Base-by-base conservation (phyloP, 2,113 vertebrate genomes). In the Eurystomus gularis region DNA sequence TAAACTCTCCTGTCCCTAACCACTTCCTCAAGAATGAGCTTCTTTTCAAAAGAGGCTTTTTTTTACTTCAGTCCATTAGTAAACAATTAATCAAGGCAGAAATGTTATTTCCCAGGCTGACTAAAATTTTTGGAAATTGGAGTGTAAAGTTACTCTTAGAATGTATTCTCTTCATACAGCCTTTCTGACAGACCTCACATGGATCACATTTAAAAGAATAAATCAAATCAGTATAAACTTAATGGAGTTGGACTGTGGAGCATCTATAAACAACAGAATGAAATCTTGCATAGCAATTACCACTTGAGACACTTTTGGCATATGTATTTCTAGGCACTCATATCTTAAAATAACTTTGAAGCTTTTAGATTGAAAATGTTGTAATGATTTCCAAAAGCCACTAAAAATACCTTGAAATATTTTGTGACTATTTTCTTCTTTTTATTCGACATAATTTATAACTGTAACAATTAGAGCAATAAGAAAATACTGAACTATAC, bases 381-480 rank as follows among this genome's bases (percentile, higher is more conserved):
- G 62, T 75, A 92, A 55, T 28, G 24, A 62, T 55, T 61, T 88
- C n/a, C 58, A 68, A 51, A 72, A 96, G 57, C 65, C 40, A 66
- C 42, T 70, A 82, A 93, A 97, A 92, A 17, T 65, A 79, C 57
- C 76, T 96, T 91, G 86, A 91, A 94, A 81, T 90, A 95, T 94
- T 94, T 89, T 71, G 49, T 90, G 58, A 54, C 25, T 87, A 51
- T 51, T 95, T 94, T 46, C 31, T 71, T 86, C 51, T 79, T 58
- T 86, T 71, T 80, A 54, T 68, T 72, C 19, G 1, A 71, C 89
- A 91, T 68, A 90, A 84, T 96, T 75, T 72, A 60, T 52, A 84
- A 17, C 28, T 61, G 61, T 51, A 52, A 28, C 65, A 62, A 91
- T 80, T 95, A 87, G 4, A 95, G 25, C 17, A 82, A 84, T 96